phyloP scores from a whole-genome alignment of 2,113 vertebrate species.

The Phodopus roborovskii region DNA sequence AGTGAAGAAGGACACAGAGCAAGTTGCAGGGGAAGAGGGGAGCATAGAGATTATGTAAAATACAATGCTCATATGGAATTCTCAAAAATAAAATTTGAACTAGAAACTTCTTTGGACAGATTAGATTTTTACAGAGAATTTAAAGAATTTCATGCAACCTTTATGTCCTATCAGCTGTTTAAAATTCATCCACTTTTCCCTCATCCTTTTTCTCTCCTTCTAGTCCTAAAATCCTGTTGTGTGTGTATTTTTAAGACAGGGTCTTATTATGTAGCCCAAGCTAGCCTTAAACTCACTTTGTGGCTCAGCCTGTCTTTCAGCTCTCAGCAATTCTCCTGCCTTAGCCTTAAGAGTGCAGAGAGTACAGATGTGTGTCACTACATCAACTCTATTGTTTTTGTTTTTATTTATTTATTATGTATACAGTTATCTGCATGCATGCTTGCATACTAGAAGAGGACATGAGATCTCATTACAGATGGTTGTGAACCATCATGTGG shows the following conservation, averaged over 20 bases:
- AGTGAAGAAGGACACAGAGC: neutral
- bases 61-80: neutral
- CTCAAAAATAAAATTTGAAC: neutral
- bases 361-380: neutral
- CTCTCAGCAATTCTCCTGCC: neutral
- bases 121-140: neutral
- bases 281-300: neutral
- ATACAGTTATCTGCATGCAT: no score
- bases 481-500: no score
- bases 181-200: neutral
- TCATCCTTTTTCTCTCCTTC: neutral
- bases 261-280: neutral
- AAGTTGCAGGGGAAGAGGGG: neutral
- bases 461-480: no score
- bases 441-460: no score
- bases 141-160: neutral
- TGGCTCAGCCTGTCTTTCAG: neutral
- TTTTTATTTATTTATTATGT: no score
- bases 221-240: neutral
- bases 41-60: neutral
- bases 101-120: neutral
- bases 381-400: neutral
- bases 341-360: neutral
- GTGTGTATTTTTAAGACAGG: neutral
- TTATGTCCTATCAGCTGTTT: neutral